A percentile compares a stretch with the other conserved stretches of the same genome.
Conservation (phyloP, 2,113 vertebrate species). For the Octodon degus region DNA sequence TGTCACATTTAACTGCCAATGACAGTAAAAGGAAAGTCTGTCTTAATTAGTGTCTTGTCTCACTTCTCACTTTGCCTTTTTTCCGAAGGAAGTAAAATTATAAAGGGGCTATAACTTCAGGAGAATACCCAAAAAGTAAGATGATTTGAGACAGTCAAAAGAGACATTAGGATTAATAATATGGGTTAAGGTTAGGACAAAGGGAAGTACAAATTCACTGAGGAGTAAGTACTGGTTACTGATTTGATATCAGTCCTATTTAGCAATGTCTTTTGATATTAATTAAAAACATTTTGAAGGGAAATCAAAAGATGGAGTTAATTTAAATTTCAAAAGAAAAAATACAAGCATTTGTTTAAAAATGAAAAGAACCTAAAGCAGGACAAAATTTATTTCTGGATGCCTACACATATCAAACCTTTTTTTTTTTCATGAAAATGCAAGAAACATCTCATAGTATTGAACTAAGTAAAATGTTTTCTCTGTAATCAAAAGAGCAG, state of each 20-base stretch:
- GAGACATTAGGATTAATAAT: background rate
- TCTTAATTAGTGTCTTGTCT: conserved; percentile 71
- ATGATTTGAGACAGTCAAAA: background rate
- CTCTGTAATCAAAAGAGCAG: background rate
- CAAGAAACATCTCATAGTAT: background rate
- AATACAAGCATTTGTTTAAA: background rate
- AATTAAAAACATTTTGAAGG: background rate
- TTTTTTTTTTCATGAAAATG: background rate
- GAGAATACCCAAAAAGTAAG: background rate
- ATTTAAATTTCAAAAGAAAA: background rate
- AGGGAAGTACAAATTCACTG: background rate
- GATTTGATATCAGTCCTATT: background rate
- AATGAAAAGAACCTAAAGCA: background rate
- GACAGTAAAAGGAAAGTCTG: conserved; percentile 64
- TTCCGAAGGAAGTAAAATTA: conserved; percentile 48
- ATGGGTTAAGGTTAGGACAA: background rate
- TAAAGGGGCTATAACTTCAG: background rate
- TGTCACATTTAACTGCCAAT: conserved; percentile 61
- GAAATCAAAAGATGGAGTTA: background rate
- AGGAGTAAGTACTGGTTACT: background rate
- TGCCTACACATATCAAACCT: background rate
- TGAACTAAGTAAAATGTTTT: background rate
- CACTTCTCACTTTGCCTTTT: conserved; percentile 36
- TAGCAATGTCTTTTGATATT: background rate
- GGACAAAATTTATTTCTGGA: background rate